These are phyloP conservation scores for Crossaster papposus DNA, from an alignment of 53 echinoderm and acorn worm species.

Conservation along the genomic window DNA sequence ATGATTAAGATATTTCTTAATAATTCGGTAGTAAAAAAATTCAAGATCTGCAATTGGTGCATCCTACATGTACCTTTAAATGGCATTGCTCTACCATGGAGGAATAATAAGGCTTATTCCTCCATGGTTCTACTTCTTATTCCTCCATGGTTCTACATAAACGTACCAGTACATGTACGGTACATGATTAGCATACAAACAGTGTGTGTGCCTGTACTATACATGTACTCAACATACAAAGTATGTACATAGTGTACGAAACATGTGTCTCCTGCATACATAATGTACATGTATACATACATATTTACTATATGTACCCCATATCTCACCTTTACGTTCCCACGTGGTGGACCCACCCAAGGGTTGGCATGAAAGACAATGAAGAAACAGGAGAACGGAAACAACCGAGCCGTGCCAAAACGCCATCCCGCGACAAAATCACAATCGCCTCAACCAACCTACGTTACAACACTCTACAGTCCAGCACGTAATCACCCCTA, in stretches of 20 bases:
- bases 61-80: too few species aligned
- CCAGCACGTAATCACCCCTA: neutral
- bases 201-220: too few species aligned
- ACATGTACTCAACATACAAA: neutral
- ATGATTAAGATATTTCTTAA: too few species aligned
- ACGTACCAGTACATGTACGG: too few species aligned
- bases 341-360: constrained; percentile 43
- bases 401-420: constrained; percentile 39
- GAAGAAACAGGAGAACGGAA: constrained; percentile 40
- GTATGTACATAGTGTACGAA: neutral
- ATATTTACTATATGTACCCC: neutral
- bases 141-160: too few species aligned
- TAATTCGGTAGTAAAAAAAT: too few species aligned
- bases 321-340: constrained; percentile 8
- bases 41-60: too few species aligned
- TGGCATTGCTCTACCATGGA: too few species aligned
- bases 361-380: constrained; percentile 48
- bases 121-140: too few species aligned
- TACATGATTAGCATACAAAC: too few species aligned
- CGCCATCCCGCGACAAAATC: constrained; percentile 39
- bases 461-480: neutral
- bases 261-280: too few species aligned
- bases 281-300: constrained; percentile 10
- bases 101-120: too few species aligned
- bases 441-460: neutral